phyloP scores from a whole-genome alignment of 2,888 invertebrate species.

The Camponotus fellah region DNA sequence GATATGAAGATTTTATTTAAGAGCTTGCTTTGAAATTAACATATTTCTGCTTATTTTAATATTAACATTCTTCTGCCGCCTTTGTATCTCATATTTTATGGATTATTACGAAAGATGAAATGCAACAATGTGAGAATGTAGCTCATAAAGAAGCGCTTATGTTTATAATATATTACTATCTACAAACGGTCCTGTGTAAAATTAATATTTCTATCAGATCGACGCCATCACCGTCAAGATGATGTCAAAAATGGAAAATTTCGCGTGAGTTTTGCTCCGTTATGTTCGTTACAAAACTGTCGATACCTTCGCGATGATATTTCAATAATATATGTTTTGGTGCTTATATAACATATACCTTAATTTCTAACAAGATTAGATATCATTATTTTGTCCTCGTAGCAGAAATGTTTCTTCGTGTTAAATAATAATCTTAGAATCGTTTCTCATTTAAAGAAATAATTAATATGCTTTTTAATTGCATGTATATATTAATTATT shows the following conservation, averaged over 20 bases:
- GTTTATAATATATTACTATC: conserved; percentile 21
- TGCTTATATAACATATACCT: not conserved
- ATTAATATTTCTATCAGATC: conserved; percentile 19
- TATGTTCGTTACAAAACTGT: conserved; percentile 36
- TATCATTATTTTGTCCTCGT: not conserved
- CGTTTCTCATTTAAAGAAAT: not conserved
- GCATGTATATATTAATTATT: not conserved
- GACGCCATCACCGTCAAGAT: conserved; percentile 11
- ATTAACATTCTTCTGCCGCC: not conserved
- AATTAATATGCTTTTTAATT: not conserved
- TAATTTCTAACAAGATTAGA: not conserved
- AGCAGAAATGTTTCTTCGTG: not conserved
- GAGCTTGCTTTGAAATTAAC: not conserved
- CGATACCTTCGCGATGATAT: conserved; percentile 3
- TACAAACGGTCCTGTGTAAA: not conserved
- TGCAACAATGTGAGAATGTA: not conserved
- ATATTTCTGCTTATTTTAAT: not conserved
- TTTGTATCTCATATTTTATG: conserved; percentile 1
- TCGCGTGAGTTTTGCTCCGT: not conserved
- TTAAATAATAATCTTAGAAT: not conserved
- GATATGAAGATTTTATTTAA: not conserved
- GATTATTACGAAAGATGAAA: conserved; percentile 12
- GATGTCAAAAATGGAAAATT: conserved; percentile 16
- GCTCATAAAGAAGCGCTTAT: not conserved
- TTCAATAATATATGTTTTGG: not conserved